phyloP scores from a whole-genome alignment of 2,888 invertebrate genomes.

The Glaucopsyche alexis region DNA sequence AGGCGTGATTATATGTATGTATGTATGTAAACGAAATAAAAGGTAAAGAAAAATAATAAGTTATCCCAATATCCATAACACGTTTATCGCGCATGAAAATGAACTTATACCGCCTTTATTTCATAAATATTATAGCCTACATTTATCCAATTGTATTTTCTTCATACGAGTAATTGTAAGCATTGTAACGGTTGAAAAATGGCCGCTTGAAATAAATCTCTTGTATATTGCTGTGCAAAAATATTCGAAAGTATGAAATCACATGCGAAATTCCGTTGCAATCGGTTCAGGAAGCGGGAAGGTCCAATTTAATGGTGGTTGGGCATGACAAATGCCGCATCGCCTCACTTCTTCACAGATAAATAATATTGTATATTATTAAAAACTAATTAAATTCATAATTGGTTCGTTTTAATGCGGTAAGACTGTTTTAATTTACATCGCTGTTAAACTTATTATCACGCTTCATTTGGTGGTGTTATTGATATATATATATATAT shows the following conservation, averaged over 20 bases:
- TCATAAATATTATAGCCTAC: slow-evolving; percentile 4
- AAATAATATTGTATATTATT: slow-evolving; percentile 39
- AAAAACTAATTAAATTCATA: slow-evolving; percentile 34
- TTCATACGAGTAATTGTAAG: slow-evolving; percentile 28
- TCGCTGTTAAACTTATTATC: background rate
- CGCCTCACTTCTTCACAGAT: slow-evolving; percentile 46
- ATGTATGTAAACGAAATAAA: too few relatives aligned
- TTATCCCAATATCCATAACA: background rate
- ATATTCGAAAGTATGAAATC: slow-evolving; percentile 37
- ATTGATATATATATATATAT: background rate
- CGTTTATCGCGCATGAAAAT: slow-evolving; percentile 14
- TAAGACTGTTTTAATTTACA: slow-evolving; percentile 22
- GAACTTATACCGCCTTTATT: slow-evolving; percentile 41
- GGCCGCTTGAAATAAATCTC: slow-evolving; percentile 28
- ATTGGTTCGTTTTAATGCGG: slow-evolving; percentile 25
- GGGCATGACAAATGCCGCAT: slow-evolving; percentile 66
- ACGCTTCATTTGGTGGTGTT: background rate
- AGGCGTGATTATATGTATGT: too few relatives aligned
- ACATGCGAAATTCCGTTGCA: slow-evolving; percentile 58
- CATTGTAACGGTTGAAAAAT: slow-evolving; percentile 30
- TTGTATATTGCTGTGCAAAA: slow-evolving; percentile 32
- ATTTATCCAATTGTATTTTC: slow-evolving; percentile 24
- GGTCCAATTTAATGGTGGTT: slow-evolving; percentile 78
- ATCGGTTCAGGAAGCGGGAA: slow-evolving; percentile 69
- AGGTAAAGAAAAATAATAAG: background rate